Percentiles rank a stretch among this genome's conserved stretches.
Evolutionary conservation across 1,140 invertebrate genomes (phyloP).

Genomic region (Stenopsyche tienmushanensis): DNA sequence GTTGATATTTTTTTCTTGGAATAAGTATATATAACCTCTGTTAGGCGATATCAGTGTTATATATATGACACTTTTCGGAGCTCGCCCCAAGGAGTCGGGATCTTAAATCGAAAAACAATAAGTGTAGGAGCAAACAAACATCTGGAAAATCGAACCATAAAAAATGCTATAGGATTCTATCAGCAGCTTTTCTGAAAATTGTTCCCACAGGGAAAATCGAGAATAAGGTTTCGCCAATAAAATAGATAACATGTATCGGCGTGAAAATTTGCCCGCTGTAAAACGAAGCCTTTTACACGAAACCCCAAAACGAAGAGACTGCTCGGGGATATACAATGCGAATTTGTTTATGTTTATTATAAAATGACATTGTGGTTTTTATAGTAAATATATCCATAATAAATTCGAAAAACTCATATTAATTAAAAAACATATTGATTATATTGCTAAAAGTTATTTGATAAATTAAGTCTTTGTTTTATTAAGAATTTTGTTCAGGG

Average conservation of each 20-base stretch:
- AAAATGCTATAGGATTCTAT: constrained; percentile 32
- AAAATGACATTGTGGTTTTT: too few species aligned
- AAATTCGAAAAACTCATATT: too few species aligned
- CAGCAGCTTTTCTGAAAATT: constrained; percentile 28
- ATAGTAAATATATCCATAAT: too few species aligned
- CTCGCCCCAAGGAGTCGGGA: constrained; percentile 24
- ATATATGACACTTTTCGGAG: constrained; percentile 21
- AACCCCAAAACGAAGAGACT: background rate
- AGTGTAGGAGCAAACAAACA: constrained; percentile 24
- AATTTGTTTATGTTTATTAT: too few species aligned
- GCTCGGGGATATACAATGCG: too few species aligned
- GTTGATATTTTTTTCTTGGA: background rate
- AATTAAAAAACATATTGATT: too few species aligned
- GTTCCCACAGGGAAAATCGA: constrained; percentile 28
- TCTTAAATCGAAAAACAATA: constrained; percentile 36
- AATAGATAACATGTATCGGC: constrained; percentile 28
- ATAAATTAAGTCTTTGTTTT: too few species aligned
- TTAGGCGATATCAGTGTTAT: background rate
- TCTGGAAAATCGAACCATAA: constrained; percentile 26
- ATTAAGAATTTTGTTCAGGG: too few species aligned
- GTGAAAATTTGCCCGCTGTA: constrained; percentile 24
- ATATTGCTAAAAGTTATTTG: too few species aligned
- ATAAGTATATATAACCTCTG: background rate
- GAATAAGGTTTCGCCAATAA: constrained; percentile 29
- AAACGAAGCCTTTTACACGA: constrained; percentile 15